These are phyloP conservation scores for Xenopus petersii DNA, from an alignment of 2,797 vertebrate species.

Conservation along the genomic window DNA sequence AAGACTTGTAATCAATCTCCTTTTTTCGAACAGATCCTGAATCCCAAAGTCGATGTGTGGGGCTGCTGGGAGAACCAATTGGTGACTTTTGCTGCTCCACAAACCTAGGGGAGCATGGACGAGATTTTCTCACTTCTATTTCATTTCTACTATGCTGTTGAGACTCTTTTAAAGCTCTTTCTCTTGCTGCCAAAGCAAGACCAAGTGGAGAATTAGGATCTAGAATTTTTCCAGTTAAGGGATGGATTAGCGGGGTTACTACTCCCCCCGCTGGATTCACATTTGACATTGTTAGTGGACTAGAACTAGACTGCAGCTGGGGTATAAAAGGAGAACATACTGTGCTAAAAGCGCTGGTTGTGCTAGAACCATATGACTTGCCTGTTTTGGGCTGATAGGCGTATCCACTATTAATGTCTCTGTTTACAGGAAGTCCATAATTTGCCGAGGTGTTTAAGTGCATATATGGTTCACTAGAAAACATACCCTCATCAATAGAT, in stretches of 20 bases:
- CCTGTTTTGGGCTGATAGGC: slow-evolving; percentile 76
- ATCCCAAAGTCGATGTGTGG: slow-evolving; percentile 52
- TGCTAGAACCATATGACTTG: slow-evolving; percentile 49
- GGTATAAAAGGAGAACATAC: slow-evolving; percentile 63
- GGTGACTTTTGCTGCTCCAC: slow-evolving; percentile 43
- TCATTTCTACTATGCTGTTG: slow-evolving; percentile 56
- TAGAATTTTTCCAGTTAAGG: slow-evolving; percentile 86
- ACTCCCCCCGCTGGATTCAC: slow-evolving; percentile 37
- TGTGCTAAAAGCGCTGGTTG: slow-evolving; percentile 56
- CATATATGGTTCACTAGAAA: slow-evolving; percentile 81
- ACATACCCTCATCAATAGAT: slow-evolving; percentile 91
- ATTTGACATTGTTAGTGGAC: slow-evolving; percentile 22
- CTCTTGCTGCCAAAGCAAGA: slow-evolving; percentile 83
- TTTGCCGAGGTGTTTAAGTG: slow-evolving; percentile 73
- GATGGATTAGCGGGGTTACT: slow-evolving; percentile 84
- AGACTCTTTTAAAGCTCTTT: slow-evolving; percentile 81
- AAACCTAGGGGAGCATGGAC: slow-evolving; percentile 48
- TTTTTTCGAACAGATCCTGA: slow-evolving; percentile 43
- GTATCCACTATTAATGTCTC: slow-evolving; percentile 58
- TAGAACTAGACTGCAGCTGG: slow-evolving; percentile 45
- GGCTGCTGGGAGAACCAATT: slow-evolving; percentile 47
- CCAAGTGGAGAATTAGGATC: slow-evolving; percentile 86
- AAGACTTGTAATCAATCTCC: slow-evolving; percentile 49
- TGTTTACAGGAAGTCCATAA: slow-evolving; percentile 69
- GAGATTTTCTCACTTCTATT: slow-evolving; percentile 48